Conservation (phyloP, 2,797 vertebrate genomes). For the Muscicapa comitata region DNA sequence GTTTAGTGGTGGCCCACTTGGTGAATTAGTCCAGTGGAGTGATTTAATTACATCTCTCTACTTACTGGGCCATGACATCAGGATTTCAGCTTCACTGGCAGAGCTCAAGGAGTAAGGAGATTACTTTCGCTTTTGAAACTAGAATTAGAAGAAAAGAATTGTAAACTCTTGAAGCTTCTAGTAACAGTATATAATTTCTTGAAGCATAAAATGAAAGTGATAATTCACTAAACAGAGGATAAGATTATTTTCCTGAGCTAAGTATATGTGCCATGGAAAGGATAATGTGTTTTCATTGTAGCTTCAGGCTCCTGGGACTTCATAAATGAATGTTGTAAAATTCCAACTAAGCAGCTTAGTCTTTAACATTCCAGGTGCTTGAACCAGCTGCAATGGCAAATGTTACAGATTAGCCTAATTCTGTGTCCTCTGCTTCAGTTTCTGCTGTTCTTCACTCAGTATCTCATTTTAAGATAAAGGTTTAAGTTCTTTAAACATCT, state of each 20-base stretch:
- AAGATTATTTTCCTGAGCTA: slow-evolving; percentile 76
- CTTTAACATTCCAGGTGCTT: slow-evolving; percentile 71
- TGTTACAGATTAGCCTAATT: slow-evolving; percentile 41
- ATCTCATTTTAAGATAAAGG: not conserved
- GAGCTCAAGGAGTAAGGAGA: slow-evolving; percentile 98
- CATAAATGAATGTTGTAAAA: slow-evolving; percentile 69
- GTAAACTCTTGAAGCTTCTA: slow-evolving; percentile 67
- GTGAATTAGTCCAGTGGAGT: slow-evolving; percentile 98
- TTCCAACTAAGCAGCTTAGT: slow-evolving; percentile 69
- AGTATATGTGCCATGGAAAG: slow-evolving; percentile 69
- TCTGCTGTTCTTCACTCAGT: slow-evolving; percentile 30
- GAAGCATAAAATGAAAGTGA: slow-evolving; percentile 68
- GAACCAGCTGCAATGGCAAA: slow-evolving; percentile 64
- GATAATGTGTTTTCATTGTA: slow-evolving; percentile 75
- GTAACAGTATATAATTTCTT: slow-evolving; percentile 72
- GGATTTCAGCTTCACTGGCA: slow-evolving; percentile 95
- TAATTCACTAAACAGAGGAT: slow-evolving; percentile 75
- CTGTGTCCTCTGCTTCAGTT: slow-evolving; percentile 39
- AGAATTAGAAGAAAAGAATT: slow-evolving; percentile 58
- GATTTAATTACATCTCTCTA: slow-evolving; percentile 98
- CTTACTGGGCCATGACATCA: slow-evolving; percentile 96
- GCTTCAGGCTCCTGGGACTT: slow-evolving; percentile 67
- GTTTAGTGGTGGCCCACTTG: slow-evolving; percentile 95
- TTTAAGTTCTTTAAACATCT: slow-evolving; percentile 37
- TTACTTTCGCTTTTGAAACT: slow-evolving; percentile 75